Evolutionary conservation across 2,888 invertebrate genomes (phyloP).

Genomic region (Agrypnus murinus): DNA sequence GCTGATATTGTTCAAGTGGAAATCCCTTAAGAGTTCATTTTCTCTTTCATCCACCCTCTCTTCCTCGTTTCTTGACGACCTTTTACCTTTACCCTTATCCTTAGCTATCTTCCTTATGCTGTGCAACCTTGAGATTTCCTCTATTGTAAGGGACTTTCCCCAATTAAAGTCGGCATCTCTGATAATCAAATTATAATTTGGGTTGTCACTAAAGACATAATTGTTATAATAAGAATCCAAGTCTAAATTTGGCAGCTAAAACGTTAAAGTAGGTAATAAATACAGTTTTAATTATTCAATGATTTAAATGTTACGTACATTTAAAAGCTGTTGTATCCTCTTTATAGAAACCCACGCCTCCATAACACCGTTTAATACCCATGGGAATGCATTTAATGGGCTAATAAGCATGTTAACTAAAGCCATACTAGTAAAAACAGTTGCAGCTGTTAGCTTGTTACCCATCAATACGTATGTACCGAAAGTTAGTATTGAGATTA

Average conservation of each 20-base stretch:
- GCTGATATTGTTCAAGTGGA: slow-evolving; percentile 64
- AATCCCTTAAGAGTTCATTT: slow-evolving; percentile 6
- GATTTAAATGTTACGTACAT: slow-evolving; percentile 74
- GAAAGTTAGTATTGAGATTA: slow-evolving; percentile 90
- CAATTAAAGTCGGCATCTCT: slow-evolving; percentile 78
- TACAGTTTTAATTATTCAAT: neutral
- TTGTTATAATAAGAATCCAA: slow-evolving; percentile 77
- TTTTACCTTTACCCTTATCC: slow-evolving; percentile 74
- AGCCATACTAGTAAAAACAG: slow-evolving; percentile 95
- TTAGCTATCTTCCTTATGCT: slow-evolving; percentile 66
- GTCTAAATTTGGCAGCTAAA: slow-evolving; percentile 79
- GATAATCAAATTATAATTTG: slow-evolving; percentile 75
- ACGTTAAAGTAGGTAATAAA: slow-evolving; percentile 35
- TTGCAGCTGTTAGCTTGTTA: slow-evolving; percentile 88
- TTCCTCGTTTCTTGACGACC: slow-evolving; percentile 53
- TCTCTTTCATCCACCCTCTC: neutral
- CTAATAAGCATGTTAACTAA: slow-evolving; percentile 96
- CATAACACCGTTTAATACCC: slow-evolving; percentile 97
- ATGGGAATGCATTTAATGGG: slow-evolving; percentile 97
- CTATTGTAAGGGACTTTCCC: slow-evolving; percentile 71
- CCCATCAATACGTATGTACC: slow-evolving; percentile 86
- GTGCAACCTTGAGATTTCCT: slow-evolving; percentile 64
- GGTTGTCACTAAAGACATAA: slow-evolving; percentile 68
- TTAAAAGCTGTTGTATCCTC: slow-evolving; percentile 87
- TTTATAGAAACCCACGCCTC: slow-evolving; percentile 97